These are phyloP conservation scores for Danio albolineatus DNA, from an alignment of 2,797 vertebrate species.

Conservation along the genomic window DNA sequence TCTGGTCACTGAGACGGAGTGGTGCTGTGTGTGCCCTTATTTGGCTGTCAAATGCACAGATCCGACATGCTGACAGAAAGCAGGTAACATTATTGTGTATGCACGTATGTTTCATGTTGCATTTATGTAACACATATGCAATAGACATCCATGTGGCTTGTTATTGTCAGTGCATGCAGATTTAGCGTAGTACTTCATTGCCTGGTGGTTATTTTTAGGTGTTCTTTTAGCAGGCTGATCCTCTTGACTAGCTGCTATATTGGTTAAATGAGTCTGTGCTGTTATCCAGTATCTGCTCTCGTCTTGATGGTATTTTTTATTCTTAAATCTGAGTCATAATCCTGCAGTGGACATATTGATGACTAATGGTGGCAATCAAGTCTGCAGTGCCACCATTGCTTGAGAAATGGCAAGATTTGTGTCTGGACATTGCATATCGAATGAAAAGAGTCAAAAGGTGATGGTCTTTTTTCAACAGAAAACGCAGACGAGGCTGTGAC, in stretches of 20 bases:
- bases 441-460: background rate
- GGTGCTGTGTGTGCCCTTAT: conserved; percentile 4
- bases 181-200: conserved; percentile 9
- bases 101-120: background rate
- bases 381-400: conserved; percentile 10
- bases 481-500: conserved; percentile 87
- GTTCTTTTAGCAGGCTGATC: conserved; percentile 21
- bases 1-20: conserved; percentile 3
- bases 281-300: background rate
- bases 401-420: background rate
- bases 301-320: conserved; percentile 3
- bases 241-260: conserved; percentile 17
- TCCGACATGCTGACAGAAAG: conserved; percentile 67
- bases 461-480: conserved; percentile 74
- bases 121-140: background rate
- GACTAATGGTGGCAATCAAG: conserved; percentile 37
- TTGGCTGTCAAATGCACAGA: conserved; percentile 48
- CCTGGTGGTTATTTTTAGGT: conserved; percentile 52
- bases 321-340: conserved; percentile 55
- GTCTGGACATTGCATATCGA: background rate
- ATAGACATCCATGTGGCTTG: background rate
- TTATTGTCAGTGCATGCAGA: conserved; percentile 19
- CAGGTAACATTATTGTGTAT: conserved; percentile 60
- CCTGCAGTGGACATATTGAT: conserved; percentile 44
- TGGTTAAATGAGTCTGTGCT: background rate